Conservation (phyloP, 2,113 vertebrate species). For the Petroica traversi region DNA sequence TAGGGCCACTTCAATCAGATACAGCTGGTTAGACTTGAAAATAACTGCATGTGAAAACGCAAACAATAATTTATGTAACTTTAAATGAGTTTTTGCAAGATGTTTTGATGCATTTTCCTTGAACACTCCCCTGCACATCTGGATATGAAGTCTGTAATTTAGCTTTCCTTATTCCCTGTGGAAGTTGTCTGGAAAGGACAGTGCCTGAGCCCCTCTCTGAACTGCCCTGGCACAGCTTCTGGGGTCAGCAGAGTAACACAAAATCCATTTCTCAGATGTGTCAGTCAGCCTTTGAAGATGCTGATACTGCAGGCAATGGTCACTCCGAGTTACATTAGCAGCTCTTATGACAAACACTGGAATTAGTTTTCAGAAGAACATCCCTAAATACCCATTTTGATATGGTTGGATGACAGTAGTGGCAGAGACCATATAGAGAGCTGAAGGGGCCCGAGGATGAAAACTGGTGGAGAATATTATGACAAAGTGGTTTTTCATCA, state of each 20-base stretch:
- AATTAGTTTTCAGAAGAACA: conserved; percentile 23
- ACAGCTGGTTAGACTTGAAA: conserved; percentile 46
- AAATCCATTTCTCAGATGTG: not conserved
- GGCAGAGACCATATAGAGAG: conserved; percentile 14
- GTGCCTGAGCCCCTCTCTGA: not conserved
- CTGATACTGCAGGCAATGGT: not conserved
- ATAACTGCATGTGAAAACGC: conserved; percentile 26
- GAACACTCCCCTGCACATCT: not conserved
- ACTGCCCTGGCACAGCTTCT: not conserved
- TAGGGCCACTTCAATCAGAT: conserved; percentile 29
- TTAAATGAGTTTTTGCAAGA: not conserved
- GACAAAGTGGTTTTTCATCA: conserved; percentile 40
- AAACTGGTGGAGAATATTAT: conserved; percentile 27
- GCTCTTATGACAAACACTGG: not conserved
- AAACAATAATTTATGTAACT: conserved; percentile 48
- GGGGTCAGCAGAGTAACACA: not conserved
- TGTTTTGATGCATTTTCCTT: not conserved
- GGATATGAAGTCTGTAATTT: not conserved
- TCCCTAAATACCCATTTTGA: conserved; percentile 25
- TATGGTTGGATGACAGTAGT: not conserved
- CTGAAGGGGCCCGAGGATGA: conserved; percentile 24
- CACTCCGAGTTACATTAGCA: conserved; percentile 2
- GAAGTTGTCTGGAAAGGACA: not conserved
- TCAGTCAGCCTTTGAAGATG: conserved; percentile 9
- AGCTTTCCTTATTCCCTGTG: not conserved